Percentiles rank a stretch among this genome's conserved stretches.
These are phyloP conservation scores for Hirundo rustica DNA, from an alignment of 2,797 vertebrate species.

Conservation along the genomic window DNA sequence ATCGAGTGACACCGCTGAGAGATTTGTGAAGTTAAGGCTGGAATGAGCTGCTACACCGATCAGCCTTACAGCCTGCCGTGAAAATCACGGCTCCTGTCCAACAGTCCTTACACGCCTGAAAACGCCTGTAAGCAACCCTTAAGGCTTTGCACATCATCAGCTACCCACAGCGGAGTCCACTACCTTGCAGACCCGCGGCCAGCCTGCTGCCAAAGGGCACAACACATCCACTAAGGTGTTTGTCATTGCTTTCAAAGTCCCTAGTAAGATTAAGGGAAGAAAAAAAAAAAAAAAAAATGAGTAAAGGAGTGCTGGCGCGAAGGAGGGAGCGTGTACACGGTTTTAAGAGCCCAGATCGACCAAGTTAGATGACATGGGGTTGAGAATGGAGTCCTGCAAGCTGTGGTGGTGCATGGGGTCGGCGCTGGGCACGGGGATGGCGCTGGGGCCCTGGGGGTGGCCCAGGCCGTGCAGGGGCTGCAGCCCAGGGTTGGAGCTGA, in stretches of 20 bases:
- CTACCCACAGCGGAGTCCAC: slow-evolving; percentile 74
- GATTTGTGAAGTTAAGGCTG: neutral
- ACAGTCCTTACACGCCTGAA: neutral
- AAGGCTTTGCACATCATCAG: slow-evolving; percentile 79
- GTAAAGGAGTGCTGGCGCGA: neutral
- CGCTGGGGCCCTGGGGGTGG: slow-evolving; percentile 95
- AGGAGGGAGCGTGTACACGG: neutral
- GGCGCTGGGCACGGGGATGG: slow-evolving; percentile 88
- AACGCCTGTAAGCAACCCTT: slow-evolving; percentile 70
- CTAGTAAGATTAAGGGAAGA: slow-evolving; percentile 50
- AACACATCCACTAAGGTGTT: slow-evolving; percentile 58
- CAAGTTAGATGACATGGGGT: slow-evolving; percentile 97
- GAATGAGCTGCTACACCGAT: neutral
- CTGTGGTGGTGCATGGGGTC: slow-evolving; percentile 94
- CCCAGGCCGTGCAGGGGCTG: slow-evolving; percentile 91
- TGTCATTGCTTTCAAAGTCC: slow-evolving; percentile 70
- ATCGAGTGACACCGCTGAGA: neutral
- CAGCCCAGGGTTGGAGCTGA: slow-evolving; percentile 86
- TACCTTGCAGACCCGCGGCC: slow-evolving; percentile 61
- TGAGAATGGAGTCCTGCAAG: slow-evolving; percentile 97
- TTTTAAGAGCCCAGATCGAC: slow-evolving; percentile 97
- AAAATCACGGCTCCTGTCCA: neutral
- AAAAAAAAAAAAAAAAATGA: neutral
- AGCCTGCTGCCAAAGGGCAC: slow-evolving; percentile 54
- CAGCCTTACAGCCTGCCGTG: neutral